Percentiles rank a stretch among this genome's conserved stretches.
These are phyloP conservation scores for Nomada fabriciana DNA, from an alignment of 2,888 invertebrate genomes.

Conservation along the genomic window DNA sequence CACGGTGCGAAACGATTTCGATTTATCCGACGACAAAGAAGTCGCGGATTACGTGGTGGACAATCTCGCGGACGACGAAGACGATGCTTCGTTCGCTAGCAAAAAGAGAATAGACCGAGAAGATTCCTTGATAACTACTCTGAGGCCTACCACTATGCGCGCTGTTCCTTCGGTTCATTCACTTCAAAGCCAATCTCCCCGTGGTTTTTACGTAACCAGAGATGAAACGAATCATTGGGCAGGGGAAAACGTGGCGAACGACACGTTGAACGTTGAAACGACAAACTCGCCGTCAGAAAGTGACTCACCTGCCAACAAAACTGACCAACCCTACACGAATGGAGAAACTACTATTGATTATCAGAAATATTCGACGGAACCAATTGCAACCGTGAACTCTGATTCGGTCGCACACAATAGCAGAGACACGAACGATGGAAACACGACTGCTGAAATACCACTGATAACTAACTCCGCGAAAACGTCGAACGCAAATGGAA, in stretches of 20 bases:
- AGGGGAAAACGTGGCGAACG: background rate
- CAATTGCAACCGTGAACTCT: background rate
- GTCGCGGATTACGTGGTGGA: conserved; percentile 42
- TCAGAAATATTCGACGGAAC: background rate
- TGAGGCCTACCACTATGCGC: conserved; percentile 69
- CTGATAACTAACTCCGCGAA: too few relatives aligned
- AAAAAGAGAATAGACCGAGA: conserved; percentile 40
- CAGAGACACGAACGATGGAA: background rate
- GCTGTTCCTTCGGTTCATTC: conserved; percentile 51
- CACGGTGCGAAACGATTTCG: background rate
- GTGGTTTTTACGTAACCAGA: conserved; percentile 69
- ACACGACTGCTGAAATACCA: background rate
- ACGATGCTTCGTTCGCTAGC: conserved; percentile 16
- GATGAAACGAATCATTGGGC: background rate
- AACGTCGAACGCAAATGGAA: too few relatives aligned
- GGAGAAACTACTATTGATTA: background rate
- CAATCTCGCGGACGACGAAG: conserved; percentile 28
- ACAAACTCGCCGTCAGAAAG: background rate
- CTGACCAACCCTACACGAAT: background rate
- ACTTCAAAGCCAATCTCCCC: conserved; percentile 21
- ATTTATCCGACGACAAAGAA: conserved; percentile 6
- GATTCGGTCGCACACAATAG: background rate
- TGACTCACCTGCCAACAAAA: background rate
- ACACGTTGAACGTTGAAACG: background rate
- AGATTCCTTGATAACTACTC: conserved; percentile 38